Evolutionary conservation across 2,888 invertebrate genomes (phyloP).

Genomic region (Neoascia interrupta): DNA sequence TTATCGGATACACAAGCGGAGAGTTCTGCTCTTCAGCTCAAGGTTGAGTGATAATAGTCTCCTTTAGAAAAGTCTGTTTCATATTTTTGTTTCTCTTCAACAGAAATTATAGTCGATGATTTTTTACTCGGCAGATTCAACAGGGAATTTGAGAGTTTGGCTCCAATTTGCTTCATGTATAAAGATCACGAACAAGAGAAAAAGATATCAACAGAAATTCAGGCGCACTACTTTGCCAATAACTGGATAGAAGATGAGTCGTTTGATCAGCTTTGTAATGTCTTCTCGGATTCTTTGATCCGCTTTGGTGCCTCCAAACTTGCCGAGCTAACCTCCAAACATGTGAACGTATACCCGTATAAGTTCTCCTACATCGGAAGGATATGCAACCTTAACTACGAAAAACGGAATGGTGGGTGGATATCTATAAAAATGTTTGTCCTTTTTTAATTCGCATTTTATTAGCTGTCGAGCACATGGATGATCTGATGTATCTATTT

Average conservation of each 20-base stretch:
- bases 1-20: constrained; percentile 80
- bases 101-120: constrained; percentile 76
- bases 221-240: constrained; percentile 59
- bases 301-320: constrained; percentile 80
- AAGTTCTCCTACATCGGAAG: constrained; percentile 80
- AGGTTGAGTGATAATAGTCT: constrained; percentile 72
- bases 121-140: constrained; percentile 78
- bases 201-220: constrained; percentile 38
- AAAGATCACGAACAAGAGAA: constrained; percentile 71
- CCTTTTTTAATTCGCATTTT: constrained; percentile 44
- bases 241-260: constrained; percentile 11
- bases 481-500: constrained; percentile 81
- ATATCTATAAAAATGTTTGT: neutral
- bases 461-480: constrained; percentile 79
- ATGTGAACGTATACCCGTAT: constrained; percentile 80
- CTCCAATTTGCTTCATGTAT: constrained; percentile 81
- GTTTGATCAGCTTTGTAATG: constrained; percentile 73
- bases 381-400: constrained; percentile 77
- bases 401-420: neutral
- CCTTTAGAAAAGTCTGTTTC: neutral
- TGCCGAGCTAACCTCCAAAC: constrained; percentile 79
- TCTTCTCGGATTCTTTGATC: constrained; percentile 80
- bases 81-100: neutral
- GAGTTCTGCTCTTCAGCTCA: constrained; percentile 80
- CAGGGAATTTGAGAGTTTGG: constrained; percentile 80